Conservation (phyloP, 2,888 invertebrate species). For the Tolmerus cingulatus region DNA sequence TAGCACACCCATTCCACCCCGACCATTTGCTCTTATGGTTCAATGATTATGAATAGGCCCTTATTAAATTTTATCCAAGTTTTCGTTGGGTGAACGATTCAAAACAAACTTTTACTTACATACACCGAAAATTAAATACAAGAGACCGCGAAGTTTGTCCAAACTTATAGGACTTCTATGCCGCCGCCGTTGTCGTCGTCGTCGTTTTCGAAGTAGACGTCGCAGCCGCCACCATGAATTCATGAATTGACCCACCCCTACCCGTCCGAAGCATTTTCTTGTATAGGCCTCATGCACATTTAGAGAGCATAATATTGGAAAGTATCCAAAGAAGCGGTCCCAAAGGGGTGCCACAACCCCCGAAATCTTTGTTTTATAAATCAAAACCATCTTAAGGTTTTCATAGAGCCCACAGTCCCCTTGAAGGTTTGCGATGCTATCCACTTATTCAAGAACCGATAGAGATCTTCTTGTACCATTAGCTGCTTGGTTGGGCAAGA, state of each 20-base stretch:
- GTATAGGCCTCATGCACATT: not conserved
- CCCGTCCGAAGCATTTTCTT: not conserved
- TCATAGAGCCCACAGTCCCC: slow-evolving; percentile 22
- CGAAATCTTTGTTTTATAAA: slow-evolving; percentile 38
- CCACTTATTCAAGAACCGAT: not conserved
- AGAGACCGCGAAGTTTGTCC: slow-evolving; percentile 33
- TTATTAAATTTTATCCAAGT: slow-evolving; percentile 34
- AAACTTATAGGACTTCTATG: not conserved
- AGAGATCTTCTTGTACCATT: slow-evolving; percentile 19
- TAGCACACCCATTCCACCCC: not conserved
- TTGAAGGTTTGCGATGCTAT: slow-evolving; percentile 28
- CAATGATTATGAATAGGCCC: slow-evolving; percentile 45
- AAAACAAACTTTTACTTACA: slow-evolving; percentile 25
- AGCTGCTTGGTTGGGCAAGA: not conserved
- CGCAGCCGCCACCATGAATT: not conserved
- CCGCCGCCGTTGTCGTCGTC: not conserved
- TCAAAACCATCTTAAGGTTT: slow-evolving; percentile 43
- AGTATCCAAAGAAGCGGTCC: slow-evolving; percentile 34
- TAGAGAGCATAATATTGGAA: slow-evolving; percentile 29
- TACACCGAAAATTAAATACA: slow-evolving; percentile 29
- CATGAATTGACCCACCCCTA: not conserved
- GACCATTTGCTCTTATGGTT: slow-evolving; percentile 24
- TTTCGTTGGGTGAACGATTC: not conserved
- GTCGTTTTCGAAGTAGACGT: not conserved
- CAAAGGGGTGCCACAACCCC: slow-evolving; percentile 3